Evolutionary conservation across 2,888 invertebrate genomes (phyloP).

Genomic region (Lasius platythorax): DNA sequence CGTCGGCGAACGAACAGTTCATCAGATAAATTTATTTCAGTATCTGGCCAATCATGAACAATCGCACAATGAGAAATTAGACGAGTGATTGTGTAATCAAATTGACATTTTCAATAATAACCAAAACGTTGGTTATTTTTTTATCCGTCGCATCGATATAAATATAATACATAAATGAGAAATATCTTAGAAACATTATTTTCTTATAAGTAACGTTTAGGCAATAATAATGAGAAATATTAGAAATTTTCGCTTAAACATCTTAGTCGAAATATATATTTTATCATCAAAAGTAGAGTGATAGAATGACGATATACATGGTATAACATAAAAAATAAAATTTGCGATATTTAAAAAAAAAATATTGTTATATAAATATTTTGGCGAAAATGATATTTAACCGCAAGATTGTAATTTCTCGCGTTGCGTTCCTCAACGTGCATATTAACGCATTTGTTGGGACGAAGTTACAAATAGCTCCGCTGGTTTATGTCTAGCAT

Average conservation of each 20-base stretch:
- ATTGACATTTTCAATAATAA: not conserved
- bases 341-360: not conserved
- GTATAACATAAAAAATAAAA: not conserved
- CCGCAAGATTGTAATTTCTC: not conserved
- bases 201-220: not conserved
- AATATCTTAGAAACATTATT: not conserved
- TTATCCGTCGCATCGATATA: not conserved
- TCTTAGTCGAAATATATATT: not conserved
- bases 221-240: not conserved
- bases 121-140: not conserved
- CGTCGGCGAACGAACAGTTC: not conserved
- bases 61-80: slow-evolving; percentile 4
- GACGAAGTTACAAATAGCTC: not conserved
- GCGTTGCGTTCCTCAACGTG: not conserved
- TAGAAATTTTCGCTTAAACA: not conserved
- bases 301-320: not conserved
- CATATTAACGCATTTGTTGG: not conserved
- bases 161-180: not conserved
- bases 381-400: not conserved
- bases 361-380: not conserved
- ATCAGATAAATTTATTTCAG: slow-evolving; percentile 28
- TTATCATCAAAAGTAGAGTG: not conserved
- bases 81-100: not conserved
- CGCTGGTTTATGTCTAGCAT: slow-evolving; percentile 11
- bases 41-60: not conserved